phyloP scores from a whole-genome alignment of 2,797 vertebrate genomes.

The Scomberomorus guttatus region DNA sequence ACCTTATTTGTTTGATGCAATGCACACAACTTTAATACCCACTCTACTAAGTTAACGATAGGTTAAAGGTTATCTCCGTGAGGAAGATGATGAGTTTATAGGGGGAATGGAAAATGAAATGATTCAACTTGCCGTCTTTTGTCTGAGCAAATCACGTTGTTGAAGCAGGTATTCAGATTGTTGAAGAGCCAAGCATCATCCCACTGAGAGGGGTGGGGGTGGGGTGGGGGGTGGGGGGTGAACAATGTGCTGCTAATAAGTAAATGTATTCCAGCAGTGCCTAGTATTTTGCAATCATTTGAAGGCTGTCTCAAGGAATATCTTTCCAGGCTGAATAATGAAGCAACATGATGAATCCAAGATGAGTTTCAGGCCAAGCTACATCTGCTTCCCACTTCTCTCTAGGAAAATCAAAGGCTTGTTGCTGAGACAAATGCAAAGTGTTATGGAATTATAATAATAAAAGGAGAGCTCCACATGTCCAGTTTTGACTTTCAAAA shows the following conservation, averaged over 20 bases:
- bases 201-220: background rate
- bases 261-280: conserved; percentile 12
- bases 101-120: background rate
- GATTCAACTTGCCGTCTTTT: background rate
- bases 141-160: background rate
- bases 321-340: conserved; percentile 34
- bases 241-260: conserved; percentile 41
- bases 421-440: background rate
- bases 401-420: conserved; percentile 41
- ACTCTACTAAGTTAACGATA: background rate
- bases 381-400: conserved; percentile 2
- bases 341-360: conserved; percentile 36
- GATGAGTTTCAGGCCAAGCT: conserved; percentile 31
- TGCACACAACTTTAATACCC: conserved; percentile 15
- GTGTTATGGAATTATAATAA: conserved; percentile 13
- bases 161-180: background rate
- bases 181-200: background rate
- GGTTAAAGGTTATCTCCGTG: background rate
- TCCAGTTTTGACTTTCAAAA: conserved; percentile 52
- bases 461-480: conserved; percentile 5
- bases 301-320: conserved; percentile 27
- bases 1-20: conserved; percentile 21
- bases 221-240: background rate
- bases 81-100: background rate
- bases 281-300: conserved; percentile 15